Evolutionary conservation across 2,888 invertebrate species (phyloP).

Genomic region (Lochmaea capreae): DNA sequence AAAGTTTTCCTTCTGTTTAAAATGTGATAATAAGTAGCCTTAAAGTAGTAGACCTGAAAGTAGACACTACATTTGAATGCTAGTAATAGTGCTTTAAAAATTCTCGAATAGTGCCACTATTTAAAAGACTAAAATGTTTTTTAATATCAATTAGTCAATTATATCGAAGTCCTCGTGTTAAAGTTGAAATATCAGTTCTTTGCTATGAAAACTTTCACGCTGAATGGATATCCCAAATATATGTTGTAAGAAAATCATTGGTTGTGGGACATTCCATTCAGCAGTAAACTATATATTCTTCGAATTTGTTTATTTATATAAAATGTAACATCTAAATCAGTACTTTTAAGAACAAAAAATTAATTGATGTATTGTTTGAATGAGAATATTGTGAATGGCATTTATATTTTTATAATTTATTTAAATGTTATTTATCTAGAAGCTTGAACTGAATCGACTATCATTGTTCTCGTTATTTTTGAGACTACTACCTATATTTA

Average conservation of each 20-base stretch:
- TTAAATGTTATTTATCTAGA: conserved; percentile 23
- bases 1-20: background rate
- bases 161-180: background rate
- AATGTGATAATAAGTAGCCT: conserved; percentile 16
- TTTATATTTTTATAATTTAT: conserved; percentile 30
- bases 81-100: background rate
- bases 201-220: background rate
- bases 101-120: too few species aligned
- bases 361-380: too few species aligned
- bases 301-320: too few species aligned
- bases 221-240: background rate
- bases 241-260: too few species aligned
- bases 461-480: conserved; percentile 22
- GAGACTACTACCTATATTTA: conserved; percentile 13
- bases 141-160: background rate
- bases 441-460: conserved; percentile 9
- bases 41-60: conserved; percentile 2
- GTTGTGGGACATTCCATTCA: too few species aligned
- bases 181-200: background rate
- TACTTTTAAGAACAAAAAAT: too few species aligned
- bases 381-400: background rate
- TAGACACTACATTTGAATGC: background rate
- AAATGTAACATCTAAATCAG: too few species aligned
- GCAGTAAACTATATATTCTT: too few species aligned
- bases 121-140: too few species aligned